Conservation (phyloP, 2,797 vertebrate genomes). For the Acanthurus tractus region DNA sequence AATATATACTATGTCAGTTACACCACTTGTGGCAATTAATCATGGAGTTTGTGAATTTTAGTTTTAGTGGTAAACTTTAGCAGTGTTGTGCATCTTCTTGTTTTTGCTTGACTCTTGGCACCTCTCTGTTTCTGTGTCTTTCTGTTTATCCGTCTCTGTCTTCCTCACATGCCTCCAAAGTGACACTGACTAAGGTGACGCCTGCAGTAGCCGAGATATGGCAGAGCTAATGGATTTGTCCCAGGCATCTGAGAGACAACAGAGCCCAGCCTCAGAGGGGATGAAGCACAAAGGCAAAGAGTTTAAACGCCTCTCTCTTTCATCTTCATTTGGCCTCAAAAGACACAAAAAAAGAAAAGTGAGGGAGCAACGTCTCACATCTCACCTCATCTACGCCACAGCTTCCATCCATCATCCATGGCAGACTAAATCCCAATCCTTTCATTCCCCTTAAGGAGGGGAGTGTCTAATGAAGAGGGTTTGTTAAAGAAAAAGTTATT, state of each 20-base stretch:
- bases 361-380: slow-evolving; percentile 70
- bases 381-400: slow-evolving; percentile 83
- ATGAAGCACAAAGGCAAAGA: slow-evolving; percentile 74
- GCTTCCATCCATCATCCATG: slow-evolving; percentile 82
- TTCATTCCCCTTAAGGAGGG: slow-evolving; percentile 58
- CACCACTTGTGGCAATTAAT: slow-evolving; percentile 12
- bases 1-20: not conserved
- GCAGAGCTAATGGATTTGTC: slow-evolving; percentile 81
- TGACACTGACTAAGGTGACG: slow-evolving; percentile 71
- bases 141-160: slow-evolving; percentile 58
- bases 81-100: slow-evolving; percentile 4
- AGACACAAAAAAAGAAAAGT: slow-evolving; percentile 74
- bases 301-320: slow-evolving; percentile 74
- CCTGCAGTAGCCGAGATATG: slow-evolving; percentile 74
- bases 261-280: slow-evolving; percentile 60
- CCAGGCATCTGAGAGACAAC: slow-evolving; percentile 73
- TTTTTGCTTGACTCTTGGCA: slow-evolving; percentile 36
- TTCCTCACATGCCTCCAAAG: slow-evolving; percentile 57
- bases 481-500: slow-evolving; percentile 53
- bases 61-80: slow-evolving; percentile 9
- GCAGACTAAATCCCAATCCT: slow-evolving; percentile 76
- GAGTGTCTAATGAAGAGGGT: slow-evolving; percentile 63
- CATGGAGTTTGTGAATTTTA: not conserved
- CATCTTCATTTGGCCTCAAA: slow-evolving; percentile 84
- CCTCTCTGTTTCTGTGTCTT: slow-evolving; percentile 33